These are phyloP conservation scores for Hymenopus coronatus DNA, from an alignment of 2,888 invertebrate genomes.

Conservation along the genomic window DNA sequence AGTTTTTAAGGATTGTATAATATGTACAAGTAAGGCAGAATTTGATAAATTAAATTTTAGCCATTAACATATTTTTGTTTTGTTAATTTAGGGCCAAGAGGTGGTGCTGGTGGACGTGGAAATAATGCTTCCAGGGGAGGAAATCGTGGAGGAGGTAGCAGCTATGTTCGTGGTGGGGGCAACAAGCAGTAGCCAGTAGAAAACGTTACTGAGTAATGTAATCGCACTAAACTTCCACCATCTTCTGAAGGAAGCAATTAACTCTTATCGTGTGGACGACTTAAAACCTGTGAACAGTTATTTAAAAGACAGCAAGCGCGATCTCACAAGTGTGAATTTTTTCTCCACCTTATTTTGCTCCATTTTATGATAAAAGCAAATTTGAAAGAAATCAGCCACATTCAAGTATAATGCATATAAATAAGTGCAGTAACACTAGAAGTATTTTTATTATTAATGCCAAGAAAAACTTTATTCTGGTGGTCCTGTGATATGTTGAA, in stretches of 20 bases:
- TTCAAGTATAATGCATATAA: slow-evolving; percentile 6
- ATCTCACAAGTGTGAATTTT: slow-evolving; percentile 11
- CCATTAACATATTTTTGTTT: too few relatives aligned
- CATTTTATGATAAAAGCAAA: not conserved
- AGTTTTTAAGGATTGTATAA: too few relatives aligned
- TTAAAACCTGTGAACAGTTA: not conserved
- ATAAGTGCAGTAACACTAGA: slow-evolving; percentile 1
- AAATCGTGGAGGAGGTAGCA: slow-evolving; percentile 9
- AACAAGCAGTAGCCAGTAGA: slow-evolving; percentile 22
- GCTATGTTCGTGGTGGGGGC: slow-evolving; percentile 23
- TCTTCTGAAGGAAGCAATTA: not conserved
- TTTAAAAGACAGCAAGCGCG: not conserved
- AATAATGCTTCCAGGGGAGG: slow-evolving; percentile 13
- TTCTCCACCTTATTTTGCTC: slow-evolving; percentile 21
- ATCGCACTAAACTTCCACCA: not conserved
- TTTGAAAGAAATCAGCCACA: not conserved
- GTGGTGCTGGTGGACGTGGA: slow-evolving; percentile 47
- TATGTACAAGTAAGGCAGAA: too few relatives aligned
- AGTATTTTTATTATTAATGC: slow-evolving; percentile 5
- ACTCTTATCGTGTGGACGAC: not conserved
- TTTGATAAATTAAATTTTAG: too few relatives aligned
- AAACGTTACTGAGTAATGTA: not conserved
- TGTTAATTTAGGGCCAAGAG: slow-evolving; percentile 39
- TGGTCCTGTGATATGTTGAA: slow-evolving; percentile 1
- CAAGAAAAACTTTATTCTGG: not conserved